Evolutionary conservation across 2,797 vertebrate species (phyloP), one percentile per base, ranked within the genome.

Genomic region (Miopithecus talapoin): DNA sequence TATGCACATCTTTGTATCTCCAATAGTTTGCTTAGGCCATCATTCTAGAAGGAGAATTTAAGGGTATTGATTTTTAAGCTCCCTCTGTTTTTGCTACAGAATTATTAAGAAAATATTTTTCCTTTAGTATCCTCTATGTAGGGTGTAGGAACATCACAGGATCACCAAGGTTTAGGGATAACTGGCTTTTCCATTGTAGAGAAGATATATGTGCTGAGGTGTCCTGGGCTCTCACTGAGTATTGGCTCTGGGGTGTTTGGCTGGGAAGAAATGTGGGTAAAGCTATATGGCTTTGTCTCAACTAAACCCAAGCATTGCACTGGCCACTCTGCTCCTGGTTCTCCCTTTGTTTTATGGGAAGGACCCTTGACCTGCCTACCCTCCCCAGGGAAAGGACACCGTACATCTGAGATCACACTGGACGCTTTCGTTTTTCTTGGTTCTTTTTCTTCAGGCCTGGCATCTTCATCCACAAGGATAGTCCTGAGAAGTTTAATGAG

Each of bases 401-500:
- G 0, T 97, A 97, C 97, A 8, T 98, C 79, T 22, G 96, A 85
- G 88, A 80, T 6, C 57, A 76, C 4, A 3, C 4, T 4, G 70
- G 92, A 36, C 1, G 14, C 64, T 17, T 75, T 30, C 3, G 2
- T 4, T 33, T 92, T 86, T 43, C 9, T 64, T 16, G 5, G 10
- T 74, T 97, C 96, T 91, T 39, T 48, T 55, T 96, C 97, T 92
- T 98, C 89, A 36, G 43, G 14, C 3, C 5, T 30, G 13, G 39
- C 8, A 1, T 94, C 94, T 50, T 97, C 97, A 78, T 76, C 57
- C 30, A 70, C 79, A 22, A 87, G 72, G 61, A 87, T 24, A 7
- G 72, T 91, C 94, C 98, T 98, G 84, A 11, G 76, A 83, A 81
- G 79, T 74, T 78, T 12, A 95, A 95, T 5, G 33, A 92, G 59